Evolutionary conservation across 2,113 vertebrate species (phyloP).

Genomic region (Lutjanus erythropterus): DNA sequence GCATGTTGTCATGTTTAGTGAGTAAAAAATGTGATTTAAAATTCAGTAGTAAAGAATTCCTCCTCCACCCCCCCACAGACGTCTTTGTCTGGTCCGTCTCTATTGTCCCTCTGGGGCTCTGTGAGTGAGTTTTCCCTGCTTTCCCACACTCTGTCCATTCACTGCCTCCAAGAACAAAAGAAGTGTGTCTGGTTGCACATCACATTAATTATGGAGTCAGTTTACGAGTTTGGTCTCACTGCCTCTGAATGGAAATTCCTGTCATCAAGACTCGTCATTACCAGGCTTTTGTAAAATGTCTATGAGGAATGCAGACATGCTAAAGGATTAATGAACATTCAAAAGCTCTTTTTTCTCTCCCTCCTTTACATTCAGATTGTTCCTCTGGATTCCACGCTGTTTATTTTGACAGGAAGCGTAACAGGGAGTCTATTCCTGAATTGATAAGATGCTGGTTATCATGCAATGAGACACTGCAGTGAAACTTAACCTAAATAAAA

Average conservation of each 20-base stretch:
- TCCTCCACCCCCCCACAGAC: conserved; percentile 31
- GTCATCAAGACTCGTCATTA: conserved; percentile 61
- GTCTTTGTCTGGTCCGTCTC: conserved; percentile 54
- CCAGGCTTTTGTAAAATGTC: conserved; percentile 57
- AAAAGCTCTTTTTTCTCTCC: conserved; percentile 35
- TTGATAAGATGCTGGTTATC: neutral
- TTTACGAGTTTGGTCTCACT: conserved; percentile 66
- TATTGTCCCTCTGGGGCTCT: conserved; percentile 69
- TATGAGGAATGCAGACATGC: conserved; percentile 73
- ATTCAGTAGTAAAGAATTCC: conserved; percentile 38
- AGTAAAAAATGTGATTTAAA: conserved; percentile 44
- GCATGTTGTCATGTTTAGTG: neutral
- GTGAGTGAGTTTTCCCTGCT: conserved; percentile 77
- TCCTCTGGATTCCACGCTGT: conserved; percentile 51
- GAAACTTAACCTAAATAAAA: neutral
- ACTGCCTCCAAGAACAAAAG: conserved; percentile 73
- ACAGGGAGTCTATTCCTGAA: conserved; percentile 15
- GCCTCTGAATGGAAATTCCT: conserved; percentile 72
- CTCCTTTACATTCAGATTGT: conserved; percentile 38
- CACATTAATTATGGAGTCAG: conserved; percentile 78
- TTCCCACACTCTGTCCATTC: conserved; percentile 82
- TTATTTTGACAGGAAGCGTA: conserved; percentile 40
- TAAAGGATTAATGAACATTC: conserved; percentile 68
- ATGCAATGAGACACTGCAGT: neutral
- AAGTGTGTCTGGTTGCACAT: conserved; percentile 84